Evolutionary conservation across 2,113 vertebrate genomes (phyloP).

Genomic region (Pogonocichla stellata): DNA sequence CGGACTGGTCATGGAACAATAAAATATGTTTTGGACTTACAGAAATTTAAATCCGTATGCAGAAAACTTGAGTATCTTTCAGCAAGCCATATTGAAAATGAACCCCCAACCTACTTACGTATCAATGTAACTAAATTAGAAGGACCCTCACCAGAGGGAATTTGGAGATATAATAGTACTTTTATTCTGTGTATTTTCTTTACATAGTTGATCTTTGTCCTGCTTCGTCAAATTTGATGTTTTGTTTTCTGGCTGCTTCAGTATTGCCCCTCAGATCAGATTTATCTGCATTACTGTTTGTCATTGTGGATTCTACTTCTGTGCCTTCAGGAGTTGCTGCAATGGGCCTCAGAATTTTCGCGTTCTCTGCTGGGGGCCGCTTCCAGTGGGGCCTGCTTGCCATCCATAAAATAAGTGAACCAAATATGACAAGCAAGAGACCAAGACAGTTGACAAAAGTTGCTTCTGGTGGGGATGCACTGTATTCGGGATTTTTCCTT

Average conservation of each 20-base stretch:
- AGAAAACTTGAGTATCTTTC: neutral
- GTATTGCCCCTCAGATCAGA: slow-evolving; percentile 64
- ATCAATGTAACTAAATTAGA: neutral
- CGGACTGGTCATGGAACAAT: neutral
- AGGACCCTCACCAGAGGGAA: neutral
- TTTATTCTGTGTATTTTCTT: neutral
- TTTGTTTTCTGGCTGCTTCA: slow-evolving; percentile 81
- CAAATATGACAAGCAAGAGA: slow-evolving; percentile 84
- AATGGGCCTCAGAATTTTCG: slow-evolving; percentile 41
- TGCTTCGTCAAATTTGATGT: slow-evolving; percentile 75
- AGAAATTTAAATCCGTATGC: neutral
- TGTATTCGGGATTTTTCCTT: slow-evolving; percentile 71
- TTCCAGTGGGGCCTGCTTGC: slow-evolving; percentile 88
- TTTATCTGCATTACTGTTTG: slow-evolving; percentile 52
- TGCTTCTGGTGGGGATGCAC: slow-evolving; percentile 83
- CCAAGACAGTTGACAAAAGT: slow-evolving; percentile 87
- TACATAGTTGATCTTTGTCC: slow-evolving; percentile 79
- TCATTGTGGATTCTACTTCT: slow-evolving; percentile 58
- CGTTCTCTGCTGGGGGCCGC: slow-evolving; percentile 79
- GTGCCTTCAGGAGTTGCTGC: slow-evolving; percentile 40
- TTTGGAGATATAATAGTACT: neutral
- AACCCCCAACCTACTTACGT: neutral
- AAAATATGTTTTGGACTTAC: neutral
- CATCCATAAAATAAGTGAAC: slow-evolving; percentile 87
- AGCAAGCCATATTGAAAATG: slow-evolving; percentile 1